Evolutionary conservation across 2,797 vertebrate species (phyloP), one percentile per base, ranked within the genome.

Genomic region (Gouania willdenowi): DNA sequence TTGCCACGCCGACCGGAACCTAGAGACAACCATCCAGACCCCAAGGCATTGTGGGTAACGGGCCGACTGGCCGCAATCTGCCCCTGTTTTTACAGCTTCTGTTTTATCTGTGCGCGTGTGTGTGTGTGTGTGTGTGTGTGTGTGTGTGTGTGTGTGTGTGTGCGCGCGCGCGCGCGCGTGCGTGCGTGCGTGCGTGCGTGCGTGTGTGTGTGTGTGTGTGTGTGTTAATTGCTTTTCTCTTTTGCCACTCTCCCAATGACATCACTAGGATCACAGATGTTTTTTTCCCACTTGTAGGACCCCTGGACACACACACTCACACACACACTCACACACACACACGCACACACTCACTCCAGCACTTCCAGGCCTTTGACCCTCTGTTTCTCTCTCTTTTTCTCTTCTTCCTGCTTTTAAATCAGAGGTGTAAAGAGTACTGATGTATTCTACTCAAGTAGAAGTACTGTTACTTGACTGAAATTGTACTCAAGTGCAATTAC

Each of bases 1-100:
- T 98, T 93, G 94, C 95, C 96, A 94, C 92, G 94, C 92, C 94
- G 91, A 98, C 96, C 92, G 91, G 91, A 96, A 92, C 90, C 92
- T 91, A 95, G 91, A 95, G 95, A 94, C 94, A 98, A 98, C 92
- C 90, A 98, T 98, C 91, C 89, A 32, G 91, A 68, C 92, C n/a
- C 88, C 87, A 71, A 69, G 88, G 94, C 86, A 92, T 93, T 92
- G 87, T 96, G 93, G 93, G 94, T 93, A 95, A 88, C 90, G 89
- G 93, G 90, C 94, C 92, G 92, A 88, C 81, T 81, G 83, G 79
- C 87, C 54, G 75, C 93, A 97, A 94, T 92, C 95, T 97, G 95
- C 91, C 92, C 90, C 82, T 89, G 90, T 78, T 82, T 97, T 95
- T 91, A 90, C 90, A 82, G 91, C 89, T 87, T n/a, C 88, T 86